Base-by-base conservation (phyloP, 2,113 vertebrate genomes). In the Chloropsis cyanopogon region DNA sequence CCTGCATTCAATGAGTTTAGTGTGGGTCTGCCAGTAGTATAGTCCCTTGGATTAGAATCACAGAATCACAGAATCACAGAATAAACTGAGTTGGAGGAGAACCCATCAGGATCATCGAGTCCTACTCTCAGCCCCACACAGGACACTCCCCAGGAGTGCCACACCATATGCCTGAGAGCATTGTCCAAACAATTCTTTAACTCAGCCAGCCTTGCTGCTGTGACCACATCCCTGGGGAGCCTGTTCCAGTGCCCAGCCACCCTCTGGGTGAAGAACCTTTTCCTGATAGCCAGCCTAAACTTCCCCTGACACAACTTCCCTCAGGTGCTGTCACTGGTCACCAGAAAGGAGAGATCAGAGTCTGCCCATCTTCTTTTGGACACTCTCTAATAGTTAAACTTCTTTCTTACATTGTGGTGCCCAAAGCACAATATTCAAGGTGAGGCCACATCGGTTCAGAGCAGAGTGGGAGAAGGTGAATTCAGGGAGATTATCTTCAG, bases 81-180 rank as follows among this genome's bases (percentile, higher is more conserved):
- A 21, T 49, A 12, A 35, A 0, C 5, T 22, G 33, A 37, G 9
- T 44, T 77, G 18, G 53, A 68, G 59, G 46, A 4, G 6, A 14
- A 14, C 5, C 2, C 6, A 44, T 31, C 10, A 31, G 31, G 25
- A 31, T 33, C 7, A 50, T 4, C 0, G 0, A 77, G 11, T 59
- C 21, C 31, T 31, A 2, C 9, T 25, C 25, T 25, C 3, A 1
- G 44, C 26, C 37, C 33, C 37, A 17, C 22, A 44, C 26, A 59
- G 17, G 13, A 21, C 8, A 26, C 4, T 29, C 16, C 17, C 25
- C 35, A 42, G 25, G 17, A 66, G 7, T 42, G 37, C 37, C 31
- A 57, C 11, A 57, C 2, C 42, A 17, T 5, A 2, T 42, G 24
- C 25, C 29, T 0, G 0, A n/a, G 14, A 42, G 4, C 1, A 9